These are phyloP conservation scores for Calycopis cecrops DNA, from an alignment of 1,140 invertebrate genomes.

Conservation along the genomic window DNA sequence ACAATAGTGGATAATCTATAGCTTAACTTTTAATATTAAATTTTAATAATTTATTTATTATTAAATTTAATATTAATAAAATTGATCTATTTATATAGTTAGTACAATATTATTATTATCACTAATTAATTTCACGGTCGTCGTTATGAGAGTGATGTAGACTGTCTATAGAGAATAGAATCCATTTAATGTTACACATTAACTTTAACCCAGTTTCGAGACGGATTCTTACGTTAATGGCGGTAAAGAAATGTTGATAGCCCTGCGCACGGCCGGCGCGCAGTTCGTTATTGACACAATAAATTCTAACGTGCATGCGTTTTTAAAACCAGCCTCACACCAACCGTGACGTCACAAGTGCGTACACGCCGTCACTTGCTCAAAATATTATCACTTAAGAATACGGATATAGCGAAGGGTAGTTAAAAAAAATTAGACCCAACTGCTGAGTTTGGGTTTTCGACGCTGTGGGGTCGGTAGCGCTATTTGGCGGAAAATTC, in stretches of 20 bases:
- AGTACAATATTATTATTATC: too few relatives aligned
- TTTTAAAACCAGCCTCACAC: constrained; percentile 52
- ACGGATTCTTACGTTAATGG: not conserved
- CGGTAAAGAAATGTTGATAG: not conserved
- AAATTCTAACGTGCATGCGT: constrained; percentile 66
- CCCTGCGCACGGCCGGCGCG: constrained; percentile 19
- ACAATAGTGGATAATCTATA: too few relatives aligned
- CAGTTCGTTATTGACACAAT: constrained; percentile 65
- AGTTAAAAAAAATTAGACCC: not conserved
- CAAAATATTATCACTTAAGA: constrained; percentile 19
- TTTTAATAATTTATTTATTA: too few relatives aligned
- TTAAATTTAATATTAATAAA: too few relatives aligned
- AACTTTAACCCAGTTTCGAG: not conserved
- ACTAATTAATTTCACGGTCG: too few relatives aligned
- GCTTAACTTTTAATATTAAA: too few relatives aligned
- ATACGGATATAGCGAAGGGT: not conserved
- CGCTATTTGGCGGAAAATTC: too few relatives aligned
- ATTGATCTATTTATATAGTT: too few relatives aligned
- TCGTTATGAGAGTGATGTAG: too few relatives aligned
- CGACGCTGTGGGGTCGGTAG: too few relatives aligned
- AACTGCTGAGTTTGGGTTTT: not conserved
- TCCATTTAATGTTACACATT: too few relatives aligned
- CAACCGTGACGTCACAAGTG: constrained; percentile 19
- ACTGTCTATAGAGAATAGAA: too few relatives aligned
- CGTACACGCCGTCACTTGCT: not conserved